These are phyloP conservation scores for Eupithecia dodoneata DNA, from an alignment of 2,888 invertebrate species.

Conservation along the genomic window DNA sequence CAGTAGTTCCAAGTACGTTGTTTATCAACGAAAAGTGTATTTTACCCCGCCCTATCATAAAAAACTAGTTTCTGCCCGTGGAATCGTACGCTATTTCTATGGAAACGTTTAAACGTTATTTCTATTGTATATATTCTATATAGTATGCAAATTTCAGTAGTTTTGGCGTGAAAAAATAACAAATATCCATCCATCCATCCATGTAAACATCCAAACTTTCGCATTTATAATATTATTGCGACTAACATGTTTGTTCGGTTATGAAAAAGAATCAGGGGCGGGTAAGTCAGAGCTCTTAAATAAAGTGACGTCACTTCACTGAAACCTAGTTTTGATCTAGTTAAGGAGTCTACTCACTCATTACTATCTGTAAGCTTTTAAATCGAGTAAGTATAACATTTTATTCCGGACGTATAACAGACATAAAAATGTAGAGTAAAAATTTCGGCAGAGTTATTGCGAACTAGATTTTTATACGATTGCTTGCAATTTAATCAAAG, in stretches of 20 bases:
- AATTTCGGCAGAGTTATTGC: constrained; percentile 19
- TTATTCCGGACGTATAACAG: constrained; percentile 4
- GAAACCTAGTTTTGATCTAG: too few relatives aligned
- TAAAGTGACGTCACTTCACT: background rate
- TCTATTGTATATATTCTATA: too few relatives aligned
- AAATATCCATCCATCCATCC: too few relatives aligned
- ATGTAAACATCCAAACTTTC: too few relatives aligned
- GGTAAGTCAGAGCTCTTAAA: background rate
- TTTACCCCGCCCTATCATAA: background rate
- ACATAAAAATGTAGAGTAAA: constrained; percentile 17
- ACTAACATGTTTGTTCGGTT: background rate
- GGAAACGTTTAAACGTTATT: too few relatives aligned
- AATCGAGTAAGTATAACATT: background rate
- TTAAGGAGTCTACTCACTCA: too few relatives aligned
- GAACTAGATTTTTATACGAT: constrained; percentile 33
- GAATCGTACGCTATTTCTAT: too few relatives aligned
- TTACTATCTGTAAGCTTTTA: background rate
- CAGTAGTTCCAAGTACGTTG: background rate
- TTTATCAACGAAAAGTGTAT: background rate
- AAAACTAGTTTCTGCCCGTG: too few relatives aligned
- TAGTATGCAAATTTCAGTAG: too few relatives aligned
- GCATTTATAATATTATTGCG: too few relatives aligned
- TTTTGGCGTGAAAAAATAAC: too few relatives aligned
- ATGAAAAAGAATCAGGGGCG: background rate
- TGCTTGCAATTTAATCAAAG: constrained; percentile 40